Evolutionary conservation across 2,113 vertebrate species (phyloP).

Genomic region (Nannospalax galili): DNA sequence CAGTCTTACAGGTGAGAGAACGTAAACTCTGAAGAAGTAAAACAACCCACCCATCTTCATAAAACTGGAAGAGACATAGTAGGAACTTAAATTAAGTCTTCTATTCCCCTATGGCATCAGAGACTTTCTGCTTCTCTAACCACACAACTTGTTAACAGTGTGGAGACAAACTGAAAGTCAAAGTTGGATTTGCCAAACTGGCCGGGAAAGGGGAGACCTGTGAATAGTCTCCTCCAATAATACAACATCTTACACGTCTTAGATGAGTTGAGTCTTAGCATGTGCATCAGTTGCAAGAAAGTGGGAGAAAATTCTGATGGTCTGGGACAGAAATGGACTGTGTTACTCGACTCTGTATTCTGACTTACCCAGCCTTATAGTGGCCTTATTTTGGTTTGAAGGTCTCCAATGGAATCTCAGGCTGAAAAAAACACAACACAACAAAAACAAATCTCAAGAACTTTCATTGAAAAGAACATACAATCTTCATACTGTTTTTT

Average conservation of each 20-base stretch:
- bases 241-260: neutral
- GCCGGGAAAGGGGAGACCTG: neutral
- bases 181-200: neutral
- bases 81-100: neutral
- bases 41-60: neutral
- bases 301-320: neutral
- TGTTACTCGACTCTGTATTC: neutral
- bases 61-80: neutral
- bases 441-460: neutral
- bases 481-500: neutral
- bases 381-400: neutral
- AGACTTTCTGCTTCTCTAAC: neutral
- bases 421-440: neutral
- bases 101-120: neutral
- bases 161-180: neutral
- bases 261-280: neutral
- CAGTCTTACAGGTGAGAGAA: neutral
- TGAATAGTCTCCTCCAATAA: neutral
- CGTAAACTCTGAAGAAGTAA: neutral
- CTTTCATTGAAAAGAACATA: neutral
- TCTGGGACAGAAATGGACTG: neutral
- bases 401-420: neutral
- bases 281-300: neutral
- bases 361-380: neutral
- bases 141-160: neutral